Base-by-base conservation (phyloP, 2,113 vertebrate genomes). In the Todiramphus saurophagus region DNA sequence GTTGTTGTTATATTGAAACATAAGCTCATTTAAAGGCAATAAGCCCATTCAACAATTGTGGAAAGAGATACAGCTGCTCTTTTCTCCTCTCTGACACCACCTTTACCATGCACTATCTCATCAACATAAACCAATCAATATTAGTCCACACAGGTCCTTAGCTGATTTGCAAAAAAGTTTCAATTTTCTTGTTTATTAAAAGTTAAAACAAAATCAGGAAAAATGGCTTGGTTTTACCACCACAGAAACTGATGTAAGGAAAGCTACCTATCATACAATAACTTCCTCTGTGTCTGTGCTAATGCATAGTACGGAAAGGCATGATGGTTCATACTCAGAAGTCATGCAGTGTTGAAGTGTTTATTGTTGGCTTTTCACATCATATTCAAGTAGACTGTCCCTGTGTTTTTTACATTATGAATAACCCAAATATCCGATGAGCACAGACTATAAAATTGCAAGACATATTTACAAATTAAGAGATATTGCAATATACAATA, bases 11-110 rank as follows among this genome's bases (percentile, higher is more conserved):
- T 64, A 59, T 31, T 78, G 60, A 95, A 95, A 89, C 7, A 16
- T 67, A 76, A 84, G 37, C 44, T 87, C n/a, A 83, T 91, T 93
- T 92, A 53, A 77, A 95, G 28, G 31, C n/a, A 88, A 76, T 28
- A 21, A 89, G 16, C n/a, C 27, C 50, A 43, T 76, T 92, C 25
- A 89, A 48, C 33, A 73, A 18, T 25, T 85, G 78, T 31, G 19
- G 30, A 81, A 94, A 89, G 39, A 77, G 31, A 41, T 58, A 67
- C 18, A 75, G 20, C 19, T 73, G 44, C 41, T 90, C 19, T 14
- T 50, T 69, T 72, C 44, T 89, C 28, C 13, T 53, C 21, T 58
- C 63, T 44, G 12, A 75, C 11, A 78, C 10, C 43, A 83, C 11
- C 18, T 62, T 79, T 39, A 63, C 25, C 3, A 48, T 3, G 3